Base-by-base conservation (phyloP, 2,888 invertebrate genomes). In the Drosophila atripex region DNA sequence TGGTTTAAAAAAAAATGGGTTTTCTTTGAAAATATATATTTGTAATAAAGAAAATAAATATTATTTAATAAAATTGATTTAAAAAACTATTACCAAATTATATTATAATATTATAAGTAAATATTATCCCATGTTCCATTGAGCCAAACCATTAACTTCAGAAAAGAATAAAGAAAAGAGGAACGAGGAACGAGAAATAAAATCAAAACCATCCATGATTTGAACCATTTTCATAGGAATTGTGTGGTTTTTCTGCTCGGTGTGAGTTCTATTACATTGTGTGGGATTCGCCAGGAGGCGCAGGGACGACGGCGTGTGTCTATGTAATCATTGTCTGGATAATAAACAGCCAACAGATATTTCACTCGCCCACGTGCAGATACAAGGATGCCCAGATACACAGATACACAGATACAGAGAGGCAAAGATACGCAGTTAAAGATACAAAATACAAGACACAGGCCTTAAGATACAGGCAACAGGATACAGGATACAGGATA, bases 241-340 rank as follows among this genome's bases (percentile, higher is more conserved):
- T 16, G 39, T 39, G 39, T 39, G 39, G 39, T 39, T 39, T 16
- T 39, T 39, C 39, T 39, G 16, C 47, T 56, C 4, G n/a, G 35
- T 16, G 30, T 47, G 39, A 8, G 39, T 16, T 39, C 39, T 39
- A 39, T 39, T 39, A 39, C 16, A 1, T 16, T 51, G 28, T 50
- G 23, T 6, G 43, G 21, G n/a, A 66, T 73, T 70, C 56, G 21
- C 11, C 35, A 35, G n/a, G 1, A n/a, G 35, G 12, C n/a, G n/a
- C 35, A 12, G 35, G 39, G 18, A 41, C 18, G 18, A 9, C 11
- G 39, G 45, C 41, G 59, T 59, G 50, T 50, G 50, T 57, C 58
- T 47, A 23, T 63, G 49, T 61, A 70, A 68, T 73, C 66, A 77
- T 70, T 80, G 61, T 76, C 66, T 65, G 32, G 70, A 74, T 79